Base-by-base conservation (phyloP, 2,113 vertebrate genomes). In the Cryptomyrus ogoouensis region DNA sequence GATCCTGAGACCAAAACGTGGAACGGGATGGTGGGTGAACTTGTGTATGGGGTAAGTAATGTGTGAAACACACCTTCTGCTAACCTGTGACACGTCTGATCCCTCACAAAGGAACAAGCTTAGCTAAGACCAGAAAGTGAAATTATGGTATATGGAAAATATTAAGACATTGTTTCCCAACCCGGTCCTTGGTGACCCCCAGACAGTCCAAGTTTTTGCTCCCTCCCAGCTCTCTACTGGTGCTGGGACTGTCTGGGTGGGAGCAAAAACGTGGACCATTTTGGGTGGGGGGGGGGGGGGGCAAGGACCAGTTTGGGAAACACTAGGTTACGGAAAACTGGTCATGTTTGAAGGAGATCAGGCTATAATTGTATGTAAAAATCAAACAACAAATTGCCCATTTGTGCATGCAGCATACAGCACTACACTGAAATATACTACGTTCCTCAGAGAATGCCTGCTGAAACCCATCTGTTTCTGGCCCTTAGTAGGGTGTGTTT, bases 1-100 rank as follows among this genome's bases (percentile, higher is more conserved):
- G 98, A 99, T 96, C 97, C 98, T 53, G 98, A 99, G 95, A 99
- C 98, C 96, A 99, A 99, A 95, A 98, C 97, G 93, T 99, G 98
- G 98, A 99, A 99, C 94, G 98, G 98, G 96, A 99, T 99, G 98
- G 98, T 99, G 96, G 98, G 98, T 94, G 98, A 99, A 96, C 98
- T 99, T 94, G 98, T 99, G 94, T 99, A 99, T 95, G 98, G 98
- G 97, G 98, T 99, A 97, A 99, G 98, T 98, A 96, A 94, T 12
- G 3, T 4, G 21, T 42, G 24, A 88, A 83, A 9, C 39, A 62
- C 50, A n/a, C 49, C 39, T 52, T 4, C 49, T 44, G 13, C 50
- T 83, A 84, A 89, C 49, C 35, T 53, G 8, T 53, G 21, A 83
- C 31, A 27, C n/a, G 5, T 83, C 47, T 89, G 15, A 21, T 44